Base-by-base conservation (phyloP, 2,888 invertebrate species). In the Branchinecta sandiegonensis region DNA sequence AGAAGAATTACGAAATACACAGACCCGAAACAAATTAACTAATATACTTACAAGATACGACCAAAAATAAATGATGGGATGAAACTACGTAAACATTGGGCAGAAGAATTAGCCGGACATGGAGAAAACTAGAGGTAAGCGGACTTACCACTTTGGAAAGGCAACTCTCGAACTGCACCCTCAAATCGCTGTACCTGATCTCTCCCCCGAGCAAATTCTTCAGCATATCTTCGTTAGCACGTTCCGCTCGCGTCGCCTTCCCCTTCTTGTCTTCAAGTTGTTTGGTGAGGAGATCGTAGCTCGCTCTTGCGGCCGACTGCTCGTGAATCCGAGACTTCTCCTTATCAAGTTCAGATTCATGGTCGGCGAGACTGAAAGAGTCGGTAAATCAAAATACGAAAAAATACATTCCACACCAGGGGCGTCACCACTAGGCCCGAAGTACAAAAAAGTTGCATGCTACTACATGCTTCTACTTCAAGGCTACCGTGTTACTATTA, bases 251-350 rank as follows among this genome's bases (percentile, higher is more conserved):
- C 1, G 10, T 56, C 8, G 63, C 63, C 23, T 56, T 56, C 23
- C 23, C 63, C 23, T 56, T 56, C 63, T 56, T 56, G 3, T 56
- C 63, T 56, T 56, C 63, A n/a, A 56, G 23, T 23, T 56, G 63
- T 56, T 56, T 56, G 2, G 63, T 17, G 14, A 56, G 63, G 8
- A 56, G 23, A 23, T 56, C 63, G 23, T 17, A 11, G 14, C 23
- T 56, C 10, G 63, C 63, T 23, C 63, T 8, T 8, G 63, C 63
- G n/a, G 63, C 10, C 23, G 63, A 56, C 23, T 56, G 63, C 10
- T 56, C 63, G 63, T 56, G 63, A 56, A 56, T n/a, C n/a, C 63
- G 63, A 8, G 63, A 56, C 23, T 56, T 56, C 63, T 56, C 63
- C n/a, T 17, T 56, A 23, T 56, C 63, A 56, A 56, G 63, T 56